A percentile compares a stretch with the other conserved stretches of the same genome.
phyloP scores from a whole-genome alignment of 2,888 invertebrate species.

The Trichacis sp. region DNA sequence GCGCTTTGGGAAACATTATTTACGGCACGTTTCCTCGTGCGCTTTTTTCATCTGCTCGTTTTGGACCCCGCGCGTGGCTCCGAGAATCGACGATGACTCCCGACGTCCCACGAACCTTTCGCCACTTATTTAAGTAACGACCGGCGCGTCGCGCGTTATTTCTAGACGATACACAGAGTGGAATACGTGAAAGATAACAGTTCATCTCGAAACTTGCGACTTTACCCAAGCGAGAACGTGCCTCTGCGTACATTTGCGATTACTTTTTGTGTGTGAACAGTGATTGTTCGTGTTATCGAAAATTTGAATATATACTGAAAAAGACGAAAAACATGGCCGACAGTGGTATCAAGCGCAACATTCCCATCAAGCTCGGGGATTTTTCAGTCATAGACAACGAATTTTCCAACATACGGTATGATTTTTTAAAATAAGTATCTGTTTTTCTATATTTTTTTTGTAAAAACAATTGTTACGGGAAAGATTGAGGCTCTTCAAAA shows the following conservation, averaged over 20 bases:
- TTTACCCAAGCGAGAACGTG: too few species aligned
- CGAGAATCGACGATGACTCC: constrained; percentile 27
- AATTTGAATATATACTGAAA: background rate
- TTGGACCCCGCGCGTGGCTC: too few species aligned
- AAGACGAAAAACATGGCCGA: constrained; percentile 78
- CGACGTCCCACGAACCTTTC: constrained; percentile 42
- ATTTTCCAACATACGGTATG: constrained; percentile 88
- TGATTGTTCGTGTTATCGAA: background rate
- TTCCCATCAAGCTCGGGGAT: constrained; percentile 93
- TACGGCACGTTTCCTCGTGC: background rate
- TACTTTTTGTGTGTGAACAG: too few species aligned
- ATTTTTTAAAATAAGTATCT: too few species aligned
- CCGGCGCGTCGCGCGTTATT: constrained; percentile 59
- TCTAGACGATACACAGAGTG: constrained; percentile 53
- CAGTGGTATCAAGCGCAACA: constrained; percentile 86
- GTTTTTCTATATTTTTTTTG: too few species aligned
- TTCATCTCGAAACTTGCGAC: too few species aligned
- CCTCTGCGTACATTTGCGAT: too few species aligned
- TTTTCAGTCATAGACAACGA: constrained; percentile 96
- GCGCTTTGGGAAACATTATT: background rate
- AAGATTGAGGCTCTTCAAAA: too few species aligned
- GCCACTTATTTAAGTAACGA: constrained; percentile 64
- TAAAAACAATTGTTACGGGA: too few species aligned
- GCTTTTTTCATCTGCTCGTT: background rate
- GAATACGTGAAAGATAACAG: too few species aligned